Conservation (phyloP, 2,113 vertebrate genomes). For the Marcusenius ussheri region DNA sequence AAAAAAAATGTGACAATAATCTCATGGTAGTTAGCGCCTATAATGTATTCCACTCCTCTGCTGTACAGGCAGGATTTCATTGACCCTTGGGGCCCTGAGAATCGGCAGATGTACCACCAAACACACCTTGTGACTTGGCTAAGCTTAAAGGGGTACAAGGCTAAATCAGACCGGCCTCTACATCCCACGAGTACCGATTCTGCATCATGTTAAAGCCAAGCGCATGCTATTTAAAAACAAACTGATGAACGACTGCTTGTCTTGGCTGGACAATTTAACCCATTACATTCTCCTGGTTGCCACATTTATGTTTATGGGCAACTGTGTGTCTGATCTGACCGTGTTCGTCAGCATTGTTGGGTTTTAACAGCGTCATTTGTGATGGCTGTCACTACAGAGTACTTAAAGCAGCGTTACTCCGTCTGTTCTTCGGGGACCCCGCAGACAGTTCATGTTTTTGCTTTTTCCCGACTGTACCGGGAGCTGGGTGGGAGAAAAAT, state of each 20-base stretch:
- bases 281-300: neutral
- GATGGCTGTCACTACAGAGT: neutral
- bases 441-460: neutral
- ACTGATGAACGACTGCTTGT: neutral
- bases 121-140: neutral
- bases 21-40: neutral
- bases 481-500: neutral
- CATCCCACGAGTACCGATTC: neutral
- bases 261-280: neutral
- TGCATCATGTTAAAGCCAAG: neutral
- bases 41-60: conserved; percentile 3
- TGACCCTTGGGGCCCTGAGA: neutral
- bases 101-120: neutral
- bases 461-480: neutral
- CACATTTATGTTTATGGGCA: neutral
- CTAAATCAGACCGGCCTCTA: neutral
- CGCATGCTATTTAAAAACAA: neutral
- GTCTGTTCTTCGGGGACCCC: neutral
- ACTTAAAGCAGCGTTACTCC: neutral
- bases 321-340: neutral
- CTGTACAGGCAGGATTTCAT: neutral
- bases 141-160: neutral
- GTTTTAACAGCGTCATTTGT: neutral
- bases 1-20: conserved; percentile 6
- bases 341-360: neutral